Evolutionary conservation across 64 coral and sea anemone species (phyloP), one percentile per base, ranked within the genome.

Genomic region (Porites lutea): DNA sequence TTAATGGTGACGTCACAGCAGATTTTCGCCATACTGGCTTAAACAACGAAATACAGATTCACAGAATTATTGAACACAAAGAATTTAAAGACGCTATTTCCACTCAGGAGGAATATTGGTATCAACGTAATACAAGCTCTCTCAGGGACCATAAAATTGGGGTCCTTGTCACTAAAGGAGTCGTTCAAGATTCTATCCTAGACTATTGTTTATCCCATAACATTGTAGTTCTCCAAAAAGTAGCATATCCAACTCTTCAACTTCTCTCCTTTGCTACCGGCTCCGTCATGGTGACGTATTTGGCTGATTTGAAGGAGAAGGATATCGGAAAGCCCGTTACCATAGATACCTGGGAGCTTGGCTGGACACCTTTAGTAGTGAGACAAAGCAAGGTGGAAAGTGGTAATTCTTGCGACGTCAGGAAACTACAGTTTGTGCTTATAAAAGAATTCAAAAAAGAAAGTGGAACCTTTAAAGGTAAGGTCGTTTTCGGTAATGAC

Each of bases 1-100:
- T 93, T 15, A 71, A 93, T 72, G 91, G 91, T 20, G 91, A 93
- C 62, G 22, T 93, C 3, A 93, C 91, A 13, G 4, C 61, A 20
- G 75, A 65, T 23, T 93, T 87, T 79, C 73, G 75, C 2, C 81
- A 93, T 44, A 45, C 12, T 23, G 91, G 91, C 7, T 63, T 78
- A 13, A 79, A 87, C 64, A 73, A 93, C 58, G 83, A 75, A 57
- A 65, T 87, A 15, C 81, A 71, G 6, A 79, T 58, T 4, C 65
- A 68, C 62, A 76, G 53, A 66, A 52, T 87, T 77, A 68, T 93
- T 49, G 18, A 52, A 9, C 55, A 75, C n/a, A 15, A 87, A 86
- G 69, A 74, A 43, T 87, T 77, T 14, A 58, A 55, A 66, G 3
- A 50, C 1, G 19, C 75, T 9, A 3, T 37, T 10, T 21, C 18